Conservation (phyloP, 2,113 vertebrate genomes). For the Philantomba maxwellii region DNA sequence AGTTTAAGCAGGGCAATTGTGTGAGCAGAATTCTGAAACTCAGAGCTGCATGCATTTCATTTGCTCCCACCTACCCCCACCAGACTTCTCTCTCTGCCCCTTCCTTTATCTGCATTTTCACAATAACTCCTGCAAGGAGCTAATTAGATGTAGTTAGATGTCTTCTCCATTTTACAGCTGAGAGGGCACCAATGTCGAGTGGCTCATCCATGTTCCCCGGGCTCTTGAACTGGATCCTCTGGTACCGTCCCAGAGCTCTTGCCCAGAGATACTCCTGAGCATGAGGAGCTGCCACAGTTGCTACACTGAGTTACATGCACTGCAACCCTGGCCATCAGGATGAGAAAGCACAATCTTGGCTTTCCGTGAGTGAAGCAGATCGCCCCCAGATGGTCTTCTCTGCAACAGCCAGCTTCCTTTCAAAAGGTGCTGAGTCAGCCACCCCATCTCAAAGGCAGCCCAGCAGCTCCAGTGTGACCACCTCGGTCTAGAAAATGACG, state of each 20-base stretch:
- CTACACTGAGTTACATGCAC: fast-evolving
- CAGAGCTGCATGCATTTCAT: neutral
- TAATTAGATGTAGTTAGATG: fast-evolving
- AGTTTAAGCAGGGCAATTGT: neutral
- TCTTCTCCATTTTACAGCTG: neutral
- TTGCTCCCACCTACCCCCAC: neutral
- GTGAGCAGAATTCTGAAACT: neutral
- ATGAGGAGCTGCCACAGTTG: neutral
- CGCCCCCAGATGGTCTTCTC: neutral
- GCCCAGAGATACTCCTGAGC: neutral
- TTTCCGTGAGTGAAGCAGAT: neutral
- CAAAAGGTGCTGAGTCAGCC: neutral
- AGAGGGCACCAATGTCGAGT: neutral
- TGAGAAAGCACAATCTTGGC: neutral
- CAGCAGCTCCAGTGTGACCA: neutral
- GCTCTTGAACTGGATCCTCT: neutral
- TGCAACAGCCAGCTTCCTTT: neutral
- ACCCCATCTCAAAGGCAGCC: neutral
- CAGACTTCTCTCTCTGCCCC: fast-evolving
- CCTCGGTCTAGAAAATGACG: neutral
- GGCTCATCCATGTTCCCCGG: neutral
- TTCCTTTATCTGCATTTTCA: neutral
- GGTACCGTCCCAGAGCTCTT: neutral
- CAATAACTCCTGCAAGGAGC: neutral
- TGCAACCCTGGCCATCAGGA: neutral